Evolutionary conservation across 2,888 invertebrate genomes (phyloP).

Genomic region (Megastigmus dorsalis): DNA sequence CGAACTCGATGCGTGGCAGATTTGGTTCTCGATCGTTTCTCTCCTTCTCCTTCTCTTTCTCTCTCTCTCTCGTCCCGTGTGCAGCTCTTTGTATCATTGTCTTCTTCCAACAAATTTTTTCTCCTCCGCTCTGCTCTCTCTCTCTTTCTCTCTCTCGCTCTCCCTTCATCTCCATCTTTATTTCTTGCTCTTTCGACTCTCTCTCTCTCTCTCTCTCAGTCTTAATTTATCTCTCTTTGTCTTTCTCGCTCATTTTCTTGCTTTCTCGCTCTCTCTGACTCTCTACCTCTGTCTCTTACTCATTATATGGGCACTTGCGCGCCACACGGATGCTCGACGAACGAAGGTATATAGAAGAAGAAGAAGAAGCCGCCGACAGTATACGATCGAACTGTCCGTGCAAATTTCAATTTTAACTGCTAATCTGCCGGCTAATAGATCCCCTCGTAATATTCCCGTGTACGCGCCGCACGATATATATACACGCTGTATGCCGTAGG

Average conservation of each 20-base stretch:
- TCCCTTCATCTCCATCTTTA: slow-evolving; percentile 41
- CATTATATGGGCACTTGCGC: slow-evolving; percentile 1
- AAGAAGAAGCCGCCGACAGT: slow-evolving; percentile 72
- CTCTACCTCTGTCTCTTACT: slow-evolving; percentile 55
- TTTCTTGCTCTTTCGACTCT: slow-evolving; percentile 40
- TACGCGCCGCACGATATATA: not conserved
- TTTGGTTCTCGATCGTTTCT: slow-evolving; percentile 71
- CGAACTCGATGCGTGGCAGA: slow-evolving; percentile 71
- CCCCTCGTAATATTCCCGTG: no score
- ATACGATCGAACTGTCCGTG: slow-evolving; percentile 71
- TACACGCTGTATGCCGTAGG: not conserved
- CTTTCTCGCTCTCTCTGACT: slow-evolving; percentile 32
- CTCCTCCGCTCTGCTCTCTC: not conserved
- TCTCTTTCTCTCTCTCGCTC: slow-evolving; percentile 3
- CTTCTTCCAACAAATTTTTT: slow-evolving; percentile 25
- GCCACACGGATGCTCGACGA: not conserved
- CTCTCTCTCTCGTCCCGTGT: not conserved
- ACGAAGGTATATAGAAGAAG: not conserved
- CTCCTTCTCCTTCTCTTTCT: slow-evolving; percentile 53
- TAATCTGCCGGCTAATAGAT: slow-evolving; percentile 73
- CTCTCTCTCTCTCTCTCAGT: slow-evolving; percentile 25
- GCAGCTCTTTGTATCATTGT: slow-evolving; percentile 39
- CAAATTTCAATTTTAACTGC: slow-evolving; percentile 75
- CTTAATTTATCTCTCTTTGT: slow-evolving; percentile 55
- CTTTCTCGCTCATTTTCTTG: slow-evolving; percentile 57